Conservation (phyloP, 2,113 vertebrate genomes). For the Trogon melanurus region DNA sequence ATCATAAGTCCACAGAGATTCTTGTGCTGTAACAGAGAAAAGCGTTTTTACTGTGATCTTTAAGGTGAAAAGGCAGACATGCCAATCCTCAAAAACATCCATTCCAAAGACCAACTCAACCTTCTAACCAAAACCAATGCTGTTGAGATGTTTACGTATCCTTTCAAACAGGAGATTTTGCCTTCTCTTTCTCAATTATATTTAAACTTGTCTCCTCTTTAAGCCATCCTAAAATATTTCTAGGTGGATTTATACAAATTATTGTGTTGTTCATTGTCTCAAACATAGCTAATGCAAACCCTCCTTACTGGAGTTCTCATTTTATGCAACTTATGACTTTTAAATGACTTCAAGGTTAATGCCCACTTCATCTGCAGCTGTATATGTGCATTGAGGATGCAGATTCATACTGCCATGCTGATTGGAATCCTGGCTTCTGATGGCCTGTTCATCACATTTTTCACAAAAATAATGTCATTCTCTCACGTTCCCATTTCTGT, state of each 20-base stretch:
- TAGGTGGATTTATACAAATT: neutral
- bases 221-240: neutral
- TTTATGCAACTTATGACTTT: neutral
- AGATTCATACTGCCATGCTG: neutral
- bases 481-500: neutral
- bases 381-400: neutral
- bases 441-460: neutral
- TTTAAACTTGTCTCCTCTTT: neutral
- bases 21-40: neutral
- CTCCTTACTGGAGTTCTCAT: neutral
- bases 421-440: neutral
- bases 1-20: rapidly evolving
- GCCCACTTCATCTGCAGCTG: neutral
- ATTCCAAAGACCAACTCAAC: neutral
- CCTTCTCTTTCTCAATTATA: neutral
- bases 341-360: neutral
- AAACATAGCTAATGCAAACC: neutral
- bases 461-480: neutral
- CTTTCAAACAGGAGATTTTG: neutral
- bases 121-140: rapidly evolving
- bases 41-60: neutral
- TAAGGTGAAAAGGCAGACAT: neutral
- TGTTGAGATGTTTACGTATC: neutral
- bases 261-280: neutral
- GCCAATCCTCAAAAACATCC: rapidly evolving